Percentiles rank a stretch among this genome's conserved stretches.
phyloP scores from a whole-genome alignment of 2,797 vertebrate species.

The Synaphobranchus kaupii region DNA sequence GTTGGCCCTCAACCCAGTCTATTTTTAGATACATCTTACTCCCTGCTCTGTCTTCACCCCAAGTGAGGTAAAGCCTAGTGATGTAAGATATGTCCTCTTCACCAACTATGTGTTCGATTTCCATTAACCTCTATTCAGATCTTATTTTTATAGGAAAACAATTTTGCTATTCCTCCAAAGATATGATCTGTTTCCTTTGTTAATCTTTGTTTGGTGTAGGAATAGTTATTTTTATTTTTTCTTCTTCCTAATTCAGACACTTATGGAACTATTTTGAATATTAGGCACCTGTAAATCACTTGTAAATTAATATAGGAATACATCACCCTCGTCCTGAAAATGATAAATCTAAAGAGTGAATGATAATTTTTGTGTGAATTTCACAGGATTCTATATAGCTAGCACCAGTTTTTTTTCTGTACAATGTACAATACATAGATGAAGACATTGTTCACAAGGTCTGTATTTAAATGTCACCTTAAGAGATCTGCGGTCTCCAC shows the following conservation, averaged over 20 bases:
- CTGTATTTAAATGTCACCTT: conserved; percentile 55
- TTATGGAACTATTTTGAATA: conserved; percentile 83
- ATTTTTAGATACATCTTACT: conserved; percentile 22
- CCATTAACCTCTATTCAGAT: conserved; percentile 68
- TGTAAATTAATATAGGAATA: conserved; percentile 80
- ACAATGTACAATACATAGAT: conserved; percentile 76
- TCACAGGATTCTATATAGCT: conserved; percentile 79
- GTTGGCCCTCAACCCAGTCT: conserved; percentile 52
- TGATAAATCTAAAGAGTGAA: conserved; percentile 77
- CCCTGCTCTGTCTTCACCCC: conserved; percentile 14
- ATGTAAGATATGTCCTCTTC: conserved; percentile 60
- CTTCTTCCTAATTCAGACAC: conserved; percentile 68
- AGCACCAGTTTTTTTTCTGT: conserved; percentile 71
- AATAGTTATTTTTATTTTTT: conserved; percentile 65
- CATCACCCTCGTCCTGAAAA: conserved; percentile 65
- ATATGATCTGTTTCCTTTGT: conserved; percentile 62
- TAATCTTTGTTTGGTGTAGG: conserved; percentile 59
- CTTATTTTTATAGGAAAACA: conserved; percentile 62
- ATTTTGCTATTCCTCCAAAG: conserved; percentile 79
- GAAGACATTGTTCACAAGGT: conserved; percentile 76
- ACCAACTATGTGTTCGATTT: conserved; percentile 72
- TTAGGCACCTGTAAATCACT: conserved; percentile 81
- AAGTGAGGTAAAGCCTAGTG: conserved; percentile 16
- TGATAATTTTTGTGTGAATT: conserved; percentile 82
- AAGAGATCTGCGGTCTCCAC: conserved; percentile 41